Conservation (phyloP, 2,888 invertebrate species). For the Ephialtes manifestator region DNA sequence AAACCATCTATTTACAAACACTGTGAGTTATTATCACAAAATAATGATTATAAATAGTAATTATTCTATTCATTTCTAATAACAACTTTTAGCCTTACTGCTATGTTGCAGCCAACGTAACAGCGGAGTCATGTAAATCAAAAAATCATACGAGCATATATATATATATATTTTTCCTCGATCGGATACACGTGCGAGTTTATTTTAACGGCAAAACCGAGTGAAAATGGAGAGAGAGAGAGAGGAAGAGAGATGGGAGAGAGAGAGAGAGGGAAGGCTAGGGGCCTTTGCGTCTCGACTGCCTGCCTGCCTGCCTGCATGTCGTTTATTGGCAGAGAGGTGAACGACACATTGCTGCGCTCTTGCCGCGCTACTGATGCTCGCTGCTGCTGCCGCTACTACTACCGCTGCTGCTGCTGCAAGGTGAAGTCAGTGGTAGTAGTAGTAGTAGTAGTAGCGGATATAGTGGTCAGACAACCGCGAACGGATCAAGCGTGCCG, state of each 20-base stretch:
- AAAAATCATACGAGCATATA: constrained; percentile 11
- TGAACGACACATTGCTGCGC: constrained; percentile 76
- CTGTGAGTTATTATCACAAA: too few species aligned
- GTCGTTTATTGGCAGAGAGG: constrained; percentile 67
- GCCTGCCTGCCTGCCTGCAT: constrained; percentile 6
- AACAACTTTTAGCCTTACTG: too few species aligned
- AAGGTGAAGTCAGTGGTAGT: constrained; percentile 30
- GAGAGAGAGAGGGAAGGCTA: constrained; percentile 29
- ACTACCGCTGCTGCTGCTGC: constrained; percentile 21
- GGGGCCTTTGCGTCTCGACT: too few species aligned
- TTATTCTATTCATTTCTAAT: background rate
- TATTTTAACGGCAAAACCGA: constrained; percentile 64
- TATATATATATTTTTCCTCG: constrained; percentile 3
- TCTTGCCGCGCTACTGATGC: background rate
- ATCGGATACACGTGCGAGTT: constrained; percentile 70
- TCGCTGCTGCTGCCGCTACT: background rate
- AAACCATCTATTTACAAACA: too few species aligned
- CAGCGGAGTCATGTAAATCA: background rate
- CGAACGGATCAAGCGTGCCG: constrained; percentile 61
- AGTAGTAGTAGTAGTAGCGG: constrained; percentile 2
- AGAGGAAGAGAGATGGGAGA: constrained; percentile 22
- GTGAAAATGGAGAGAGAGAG: constrained; percentile 46
- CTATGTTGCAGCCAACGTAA: background rate
- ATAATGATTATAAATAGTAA: too few species aligned
- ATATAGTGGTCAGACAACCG: constrained; percentile 56